Evolutionary conservation across 2,888 invertebrate species (phyloP).

Genomic region (Pasiphila rectangulata): DNA sequence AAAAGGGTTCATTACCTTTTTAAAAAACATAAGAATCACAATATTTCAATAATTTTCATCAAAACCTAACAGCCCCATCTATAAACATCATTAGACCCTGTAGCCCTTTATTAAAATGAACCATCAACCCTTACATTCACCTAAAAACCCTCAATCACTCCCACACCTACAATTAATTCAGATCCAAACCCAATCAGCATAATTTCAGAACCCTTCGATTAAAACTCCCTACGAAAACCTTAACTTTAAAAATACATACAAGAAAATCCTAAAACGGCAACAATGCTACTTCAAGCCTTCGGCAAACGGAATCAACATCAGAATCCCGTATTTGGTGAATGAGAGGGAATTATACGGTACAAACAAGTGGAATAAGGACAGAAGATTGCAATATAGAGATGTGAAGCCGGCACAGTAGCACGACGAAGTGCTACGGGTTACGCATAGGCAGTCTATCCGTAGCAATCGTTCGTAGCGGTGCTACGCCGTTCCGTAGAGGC

Average conservation of each 20-base stretch:
- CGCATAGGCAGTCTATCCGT: conserved; percentile 62
- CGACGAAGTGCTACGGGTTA: conserved; percentile 32
- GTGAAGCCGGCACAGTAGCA: conserved; percentile 46
- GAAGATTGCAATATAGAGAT: conserved; percentile 31
- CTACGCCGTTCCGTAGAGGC: conserved; percentile 44
- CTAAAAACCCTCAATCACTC: conserved; percentile 18
- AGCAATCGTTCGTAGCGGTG: conserved; percentile 59
- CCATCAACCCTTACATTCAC: not conserved
- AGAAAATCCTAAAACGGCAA: conserved; percentile 55
- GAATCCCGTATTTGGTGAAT: conserved; percentile 51
- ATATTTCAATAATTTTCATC: not conserved
- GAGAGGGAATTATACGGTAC: conserved; percentile 40
- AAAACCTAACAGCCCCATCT: not conserved
- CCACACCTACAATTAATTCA: conserved; percentile 26
- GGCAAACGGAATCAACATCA: conserved; percentile 58
- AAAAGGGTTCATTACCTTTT: not conserved
- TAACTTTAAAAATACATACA: conserved; percentile 31
- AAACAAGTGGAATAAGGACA: conserved; percentile 28
- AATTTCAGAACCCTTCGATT: conserved; percentile 28
- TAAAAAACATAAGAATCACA: too few species aligned
- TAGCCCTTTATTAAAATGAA: not conserved
- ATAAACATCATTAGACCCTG: not conserved
- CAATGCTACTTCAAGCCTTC: conserved; percentile 64
- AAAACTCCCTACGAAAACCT: conserved; percentile 14
- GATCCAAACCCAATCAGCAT: conserved; percentile 28